Evolutionary conservation across 2,888 invertebrate species (phyloP), one percentile per base, ranked within the genome.

Genomic region (Folsomia manolachei): DNA sequence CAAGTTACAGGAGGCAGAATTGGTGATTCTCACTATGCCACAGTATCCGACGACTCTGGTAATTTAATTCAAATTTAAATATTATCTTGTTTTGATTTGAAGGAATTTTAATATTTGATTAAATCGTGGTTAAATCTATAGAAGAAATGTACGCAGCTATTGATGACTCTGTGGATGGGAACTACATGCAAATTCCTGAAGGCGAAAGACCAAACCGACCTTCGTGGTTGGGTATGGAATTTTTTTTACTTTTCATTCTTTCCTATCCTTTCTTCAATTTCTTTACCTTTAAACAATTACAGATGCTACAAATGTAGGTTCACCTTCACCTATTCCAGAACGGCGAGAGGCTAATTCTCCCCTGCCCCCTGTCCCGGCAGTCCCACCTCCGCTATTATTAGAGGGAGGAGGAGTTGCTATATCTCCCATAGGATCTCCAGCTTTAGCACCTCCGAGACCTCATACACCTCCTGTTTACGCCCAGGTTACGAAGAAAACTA

Each of bases 81-180:
- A 27, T 39, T 1, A 18, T 70, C 7, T 9, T 23, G 60, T 19
- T 11, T 19, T 60, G 11, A 19, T 60, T 11, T 60, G 7, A 60
- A 60, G 19, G 27, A 21, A n/a, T 61, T 60, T 27, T 21, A 11
- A 51, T 70, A 9, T 19, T 51, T 14, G 19, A 70, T 1, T 70
- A 71, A 70, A 4, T 24, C 19, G 18, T n/a, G 1, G 51, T 71
- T 56, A 66, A 67, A 52, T 61, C 70, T 69, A 27, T 81, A 92
- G 94, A 94, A 83, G 94, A 94, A 85, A 93, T 93, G 87, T 94
- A 94, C 83, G 94, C 94, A 1, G 94, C 94, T 1, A 94, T 94
- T 74, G 93, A 93, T 80, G 94, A 94, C 82, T 71, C 80, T 9
- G 71, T 69, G 23, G 90, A 90, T 53, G 86, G 86, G 79, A 86